These are phyloP conservation scores for Spermophilus dauricus DNA, from an alignment of 2,113 vertebrate species.

Conservation along the genomic window DNA sequence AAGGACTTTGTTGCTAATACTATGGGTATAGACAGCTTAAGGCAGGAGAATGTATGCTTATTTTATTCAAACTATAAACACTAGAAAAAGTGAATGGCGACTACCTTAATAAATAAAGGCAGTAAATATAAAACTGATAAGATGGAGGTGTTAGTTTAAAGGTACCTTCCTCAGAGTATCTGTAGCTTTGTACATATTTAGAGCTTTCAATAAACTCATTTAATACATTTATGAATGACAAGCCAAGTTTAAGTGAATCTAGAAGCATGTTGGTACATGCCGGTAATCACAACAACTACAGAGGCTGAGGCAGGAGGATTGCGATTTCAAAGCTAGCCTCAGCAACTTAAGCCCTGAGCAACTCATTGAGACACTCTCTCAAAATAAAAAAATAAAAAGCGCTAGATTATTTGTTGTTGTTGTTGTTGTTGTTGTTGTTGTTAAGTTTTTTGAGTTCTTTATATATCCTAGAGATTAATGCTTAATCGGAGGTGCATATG, in stretches of 20 bases:
- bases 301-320: too few species aligned
- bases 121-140: constrained; percentile 8
- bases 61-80: background rate
- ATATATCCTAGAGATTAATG: too few species aligned
- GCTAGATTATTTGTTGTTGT: too few species aligned
- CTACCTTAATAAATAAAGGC: background rate
- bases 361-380: too few species aligned
- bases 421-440: too few species aligned
- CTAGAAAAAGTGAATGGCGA: background rate
- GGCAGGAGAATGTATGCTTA: background rate
- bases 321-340: too few species aligned
- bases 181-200: background rate
- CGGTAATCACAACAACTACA: too few species aligned
- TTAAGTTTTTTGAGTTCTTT: too few species aligned
- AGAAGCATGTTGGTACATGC: background rate
- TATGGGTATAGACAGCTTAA: background rate
- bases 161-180: background rate
- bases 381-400: too few species aligned
- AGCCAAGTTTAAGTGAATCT: background rate
- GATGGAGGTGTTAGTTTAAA: background rate
- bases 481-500: too few species aligned
- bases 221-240: background rate
- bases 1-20: background rate
- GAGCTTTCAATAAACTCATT: background rate
- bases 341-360: too few species aligned